These are phyloP conservation scores for Frankliniella intonsa DNA, from an alignment of 2,888 invertebrate species.

Conservation along the genomic window DNA sequence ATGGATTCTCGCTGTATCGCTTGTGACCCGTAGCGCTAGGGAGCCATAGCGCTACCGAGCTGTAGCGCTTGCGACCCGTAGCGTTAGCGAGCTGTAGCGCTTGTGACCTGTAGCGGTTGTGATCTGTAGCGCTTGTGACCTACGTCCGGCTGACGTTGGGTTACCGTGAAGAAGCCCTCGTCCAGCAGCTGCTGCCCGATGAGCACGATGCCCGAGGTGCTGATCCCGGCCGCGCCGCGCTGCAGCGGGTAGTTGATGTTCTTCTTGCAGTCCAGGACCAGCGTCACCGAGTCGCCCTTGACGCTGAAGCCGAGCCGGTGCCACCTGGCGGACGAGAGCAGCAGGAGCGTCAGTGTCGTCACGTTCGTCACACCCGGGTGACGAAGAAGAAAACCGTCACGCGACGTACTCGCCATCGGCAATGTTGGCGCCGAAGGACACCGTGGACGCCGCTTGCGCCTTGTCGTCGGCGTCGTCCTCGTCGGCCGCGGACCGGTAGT, in stretches of 20 bases:
- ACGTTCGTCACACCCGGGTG: background rate
- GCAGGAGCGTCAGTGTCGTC: background rate
- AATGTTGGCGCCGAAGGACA: conserved; percentile 62
- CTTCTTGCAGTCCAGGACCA: conserved; percentile 68
- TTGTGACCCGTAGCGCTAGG: no score
- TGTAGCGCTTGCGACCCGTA: no score
- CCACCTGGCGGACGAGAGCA: conserved; percentile 59
- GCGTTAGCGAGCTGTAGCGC: no score
- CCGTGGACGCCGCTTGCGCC: conserved; percentile 56
- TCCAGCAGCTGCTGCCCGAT: conserved; percentile 72
- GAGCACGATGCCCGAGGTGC: conserved; percentile 67
- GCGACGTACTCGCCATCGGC: conserved; percentile 62
- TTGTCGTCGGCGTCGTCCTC: conserved; percentile 57
- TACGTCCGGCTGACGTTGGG: no score
- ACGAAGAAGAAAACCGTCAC: background rate
- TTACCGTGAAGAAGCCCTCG: conserved; percentile 61
- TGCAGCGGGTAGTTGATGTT: conserved; percentile 59
- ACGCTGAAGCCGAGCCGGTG: conserved; percentile 77
- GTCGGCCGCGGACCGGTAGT: conserved; percentile 49
- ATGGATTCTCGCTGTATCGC: no score
- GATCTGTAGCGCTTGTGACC: no score
- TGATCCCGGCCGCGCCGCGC: conserved; percentile 59
- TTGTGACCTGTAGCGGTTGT: no score
- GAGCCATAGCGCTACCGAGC: no score
- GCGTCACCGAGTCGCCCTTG: conserved; percentile 72